Evolutionary conservation across 2,797 vertebrate genomes (phyloP), one percentile per base, ranked within the genome.

Genomic region (Labroides dimidiatus): DNA sequence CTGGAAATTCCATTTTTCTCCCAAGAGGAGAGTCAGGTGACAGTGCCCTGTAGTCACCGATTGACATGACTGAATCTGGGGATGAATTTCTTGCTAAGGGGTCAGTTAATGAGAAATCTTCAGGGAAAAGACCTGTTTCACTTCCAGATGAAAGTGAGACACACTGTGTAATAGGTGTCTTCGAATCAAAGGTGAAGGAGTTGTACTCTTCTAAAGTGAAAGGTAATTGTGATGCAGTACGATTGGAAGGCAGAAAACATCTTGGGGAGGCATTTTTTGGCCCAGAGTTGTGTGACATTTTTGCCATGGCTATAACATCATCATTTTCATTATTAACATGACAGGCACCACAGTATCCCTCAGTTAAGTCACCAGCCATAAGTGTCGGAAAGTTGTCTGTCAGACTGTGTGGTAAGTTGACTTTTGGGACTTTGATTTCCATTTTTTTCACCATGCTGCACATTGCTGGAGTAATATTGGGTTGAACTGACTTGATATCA

Each of bases 1-100:
- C 20, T 62, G 47, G 43, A n/a, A 82, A 73, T 23, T 63, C 11
- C 13, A 21, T 58, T 37, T 9, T 68, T 20, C 59, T 13, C 4
- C 21, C 39, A 9, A 7, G 39, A 19, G 84, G 84, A 59, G 87
- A 90, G 64, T 91, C 87, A 27, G 87, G 83, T 52, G 89, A 89
- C 76, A 78, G 80, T 80, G 84, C 82, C 58, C 84, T 86, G 54
- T 86, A 90, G 77, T 89, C 84, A 56, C 61, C 45, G 10, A 90
- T 15, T 69, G 90, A 90, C 87, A 88, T 89, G 9, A 89, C 79
- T 59, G 84, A 91, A 64, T 92, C 91, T 24, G 90, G 84, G 44
- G 91, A 89, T 6, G 81, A 81, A 4, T 55, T n/a, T 75, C 88
- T 87, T 21, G 14, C 7, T 55, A 56, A 43, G 4, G 17, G 3